A percentile compares a stretch with the other conserved stretches of the same genome.
Evolutionary conservation across 2,888 invertebrate genomes (phyloP).

Genomic region (Tuberolachnus salignus): DNA sequence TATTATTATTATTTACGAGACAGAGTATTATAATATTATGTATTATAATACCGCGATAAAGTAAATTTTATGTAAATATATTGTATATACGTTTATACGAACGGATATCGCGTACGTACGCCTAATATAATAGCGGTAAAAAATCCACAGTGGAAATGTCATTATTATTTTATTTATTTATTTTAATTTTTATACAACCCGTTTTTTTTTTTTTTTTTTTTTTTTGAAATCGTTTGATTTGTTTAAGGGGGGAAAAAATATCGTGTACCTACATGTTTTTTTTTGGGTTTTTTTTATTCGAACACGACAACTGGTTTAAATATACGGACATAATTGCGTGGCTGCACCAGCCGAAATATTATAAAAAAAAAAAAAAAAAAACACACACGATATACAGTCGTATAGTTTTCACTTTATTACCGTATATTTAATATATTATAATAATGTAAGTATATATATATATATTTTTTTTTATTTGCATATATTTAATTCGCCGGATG

Average conservation of each 20-base stretch:
- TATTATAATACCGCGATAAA: not conserved
- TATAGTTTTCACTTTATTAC: slow-evolving; percentile 34
- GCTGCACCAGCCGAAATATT: not conserved
- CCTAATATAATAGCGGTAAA: not conserved
- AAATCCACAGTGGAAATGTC: slow-evolving; percentile 24
- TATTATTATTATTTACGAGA: slow-evolving; percentile 20
- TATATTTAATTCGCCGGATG: no score
- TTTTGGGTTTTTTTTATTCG: slow-evolving; percentile 4
- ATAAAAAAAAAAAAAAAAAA: slow-evolving; percentile 7
- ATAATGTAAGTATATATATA: not conserved
- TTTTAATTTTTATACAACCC: not conserved
- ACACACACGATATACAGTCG: not conserved
- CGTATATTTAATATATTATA: not conserved
- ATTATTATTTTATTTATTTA: slow-evolving; percentile 2
- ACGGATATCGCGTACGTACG: not conserved
- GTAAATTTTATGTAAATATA: not conserved
- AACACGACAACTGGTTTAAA: slow-evolving; percentile 40
- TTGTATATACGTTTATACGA: not conserved
- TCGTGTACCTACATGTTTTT: not conserved
- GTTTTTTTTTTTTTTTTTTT: slow-evolving; percentile 26
- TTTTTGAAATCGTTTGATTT: slow-evolving; percentile 1
- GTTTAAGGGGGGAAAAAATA: slow-evolving; percentile 8
- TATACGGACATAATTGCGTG: slow-evolving; percentile 4
- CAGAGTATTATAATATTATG: not conserved
- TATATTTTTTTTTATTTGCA: not conserved